phyloP scores from a whole-genome alignment of 1,140 invertebrate species.

The Phortica variegata region DNA sequence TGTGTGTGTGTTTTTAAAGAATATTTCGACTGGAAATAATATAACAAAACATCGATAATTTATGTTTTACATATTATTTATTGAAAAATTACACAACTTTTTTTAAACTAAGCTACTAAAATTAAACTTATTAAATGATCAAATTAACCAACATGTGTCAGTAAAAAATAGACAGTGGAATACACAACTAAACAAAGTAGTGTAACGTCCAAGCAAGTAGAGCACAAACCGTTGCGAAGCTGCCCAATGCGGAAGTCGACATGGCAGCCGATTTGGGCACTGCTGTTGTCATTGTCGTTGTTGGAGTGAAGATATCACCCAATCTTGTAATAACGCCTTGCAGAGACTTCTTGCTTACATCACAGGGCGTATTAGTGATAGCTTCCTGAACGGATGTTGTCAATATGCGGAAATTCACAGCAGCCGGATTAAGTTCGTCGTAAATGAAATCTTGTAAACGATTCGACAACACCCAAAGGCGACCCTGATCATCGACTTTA shows the following conservation, averaged over 20 bases:
- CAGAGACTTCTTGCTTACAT: slow-evolving; percentile 58
- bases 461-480: slow-evolving; percentile 74
- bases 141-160: no score
- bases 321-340: slow-evolving; percentile 61
- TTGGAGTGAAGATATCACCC: slow-evolving; percentile 44
- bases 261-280: slow-evolving; percentile 2
- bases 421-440: slow-evolving; percentile 62
- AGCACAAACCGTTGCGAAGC: neutral
- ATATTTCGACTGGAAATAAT: no score
- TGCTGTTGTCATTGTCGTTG: slow-evolving; percentile 17
- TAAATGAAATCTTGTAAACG: slow-evolving; percentile 72
- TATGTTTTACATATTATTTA: slow-evolving; percentile 13
- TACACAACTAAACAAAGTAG: no score
- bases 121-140: slow-evolving; percentile 19
- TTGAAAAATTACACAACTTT: slow-evolving; percentile 32
- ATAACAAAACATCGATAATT: slow-evolving; percentile 2
- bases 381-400: slow-evolving; percentile 66
- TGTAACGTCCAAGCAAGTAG: no score
- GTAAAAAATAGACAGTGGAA: no score
- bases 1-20: no score
- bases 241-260: neutral
- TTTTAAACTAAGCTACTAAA: slow-evolving; percentile 27
- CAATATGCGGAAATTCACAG: slow-evolving; percentile 74
- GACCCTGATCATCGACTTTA: slow-evolving; percentile 71
- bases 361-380: slow-evolving; percentile 70